Conservation (phyloP, 2,113 vertebrate species). For the Muntiacus reevesi region DNA sequence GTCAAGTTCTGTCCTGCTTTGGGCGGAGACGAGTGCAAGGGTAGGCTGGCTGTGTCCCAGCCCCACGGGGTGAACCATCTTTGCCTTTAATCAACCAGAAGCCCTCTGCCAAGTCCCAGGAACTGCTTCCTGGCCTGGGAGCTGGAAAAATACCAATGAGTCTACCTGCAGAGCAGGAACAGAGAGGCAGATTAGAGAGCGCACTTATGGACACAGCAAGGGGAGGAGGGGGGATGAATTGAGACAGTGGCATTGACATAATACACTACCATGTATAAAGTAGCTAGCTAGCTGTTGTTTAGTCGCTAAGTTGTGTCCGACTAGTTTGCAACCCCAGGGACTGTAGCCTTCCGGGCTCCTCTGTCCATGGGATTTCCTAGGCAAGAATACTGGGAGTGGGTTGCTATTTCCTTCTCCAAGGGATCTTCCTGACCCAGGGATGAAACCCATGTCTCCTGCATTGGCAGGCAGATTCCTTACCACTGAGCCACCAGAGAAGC, state of each 20-base stretch:
- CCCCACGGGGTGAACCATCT: too few species aligned
- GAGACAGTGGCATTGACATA: not conserved
- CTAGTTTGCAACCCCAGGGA: not conserved
- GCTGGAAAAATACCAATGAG: not conserved
- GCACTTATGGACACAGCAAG: not conserved
- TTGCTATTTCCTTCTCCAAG: not conserved
- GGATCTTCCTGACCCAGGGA: not conserved
- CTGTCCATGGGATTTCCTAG: not conserved
- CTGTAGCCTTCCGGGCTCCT: not conserved
- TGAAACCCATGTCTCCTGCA: not conserved
- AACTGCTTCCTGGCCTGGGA: fast-evolving
- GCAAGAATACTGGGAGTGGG: not conserved
- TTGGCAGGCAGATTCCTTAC: not conserved
- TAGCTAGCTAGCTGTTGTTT: not conserved
- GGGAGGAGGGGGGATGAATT: not conserved
- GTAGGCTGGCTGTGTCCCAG: not conserved
- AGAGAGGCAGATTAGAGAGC: not conserved
- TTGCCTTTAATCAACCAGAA: not conserved
- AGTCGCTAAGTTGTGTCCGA: not conserved
- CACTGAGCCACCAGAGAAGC: not conserved
- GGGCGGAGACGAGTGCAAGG: not conserved
- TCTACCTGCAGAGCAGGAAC: not conserved
- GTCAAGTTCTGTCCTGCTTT: not conserved
- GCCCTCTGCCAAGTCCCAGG: too few species aligned
- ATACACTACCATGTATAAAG: not conserved